Evolutionary conservation across 1,140 invertebrate genomes (phyloP).

Genomic region (Lysiphlebus fabarum): DNA sequence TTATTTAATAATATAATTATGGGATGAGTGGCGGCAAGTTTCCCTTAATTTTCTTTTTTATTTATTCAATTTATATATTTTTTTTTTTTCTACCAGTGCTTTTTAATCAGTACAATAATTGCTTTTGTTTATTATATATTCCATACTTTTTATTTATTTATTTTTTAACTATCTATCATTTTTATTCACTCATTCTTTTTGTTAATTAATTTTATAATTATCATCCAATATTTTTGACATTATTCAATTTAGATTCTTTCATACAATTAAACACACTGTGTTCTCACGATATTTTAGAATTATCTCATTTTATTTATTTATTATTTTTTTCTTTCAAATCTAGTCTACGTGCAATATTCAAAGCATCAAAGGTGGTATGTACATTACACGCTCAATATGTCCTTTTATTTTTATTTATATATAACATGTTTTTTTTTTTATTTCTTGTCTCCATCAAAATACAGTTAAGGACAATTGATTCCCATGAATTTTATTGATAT

Average conservation of each 20-base stretch:
- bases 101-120: neutral
- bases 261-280: neutral
- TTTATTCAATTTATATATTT: too few species aligned
- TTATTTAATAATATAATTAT: conserved; percentile 11
- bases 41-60: conserved; percentile 27
- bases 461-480: too few species aligned
- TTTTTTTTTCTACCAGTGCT: neutral
- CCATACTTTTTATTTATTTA: conserved; percentile 17
- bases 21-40: conserved; percentile 30
- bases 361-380: conserved; percentile 46
- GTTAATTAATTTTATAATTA: too few species aligned
- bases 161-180: conserved; percentile 9
- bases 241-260: neutral
- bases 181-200: neutral
- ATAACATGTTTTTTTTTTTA: too few species aligned
- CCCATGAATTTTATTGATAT: too few species aligned
- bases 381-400: conserved; percentile 38
- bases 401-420: conserved; percentile 5
- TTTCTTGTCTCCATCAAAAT: too few species aligned
- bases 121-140: conserved; percentile 6
- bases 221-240: too few species aligned
- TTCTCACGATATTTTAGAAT: too few species aligned
- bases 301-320: conserved; percentile 31
- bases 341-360: conserved; percentile 35
- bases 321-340: too few species aligned